Base-by-base conservation (phyloP, 2,113 vertebrate genomes). In the Rhipidura dahli region DNA sequence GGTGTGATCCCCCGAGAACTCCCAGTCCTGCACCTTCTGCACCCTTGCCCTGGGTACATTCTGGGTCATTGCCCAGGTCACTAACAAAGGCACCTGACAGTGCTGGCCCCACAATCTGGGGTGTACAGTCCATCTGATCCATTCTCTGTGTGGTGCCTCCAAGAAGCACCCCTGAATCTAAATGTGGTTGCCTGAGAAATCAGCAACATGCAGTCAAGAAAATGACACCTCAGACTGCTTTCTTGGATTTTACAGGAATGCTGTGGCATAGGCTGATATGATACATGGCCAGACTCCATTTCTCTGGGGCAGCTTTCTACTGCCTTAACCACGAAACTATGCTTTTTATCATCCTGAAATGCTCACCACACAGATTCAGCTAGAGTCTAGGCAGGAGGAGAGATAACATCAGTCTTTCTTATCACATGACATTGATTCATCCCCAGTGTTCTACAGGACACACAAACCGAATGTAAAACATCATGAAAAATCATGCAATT, bases 41-140 rank as follows among this genome's bases (percentile, higher is more conserved):
- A 22, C 27, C 10, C 15, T 27, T 33, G 49, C 24, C 44, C 35
- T 30, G 33, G 33, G 40, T 14, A 5, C 33, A 21, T 33, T 47
- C 17, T 40, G 39, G 26, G 39, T n/a, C 45, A 17, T 4, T 0
- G 1, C 5, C 69, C 39, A 30, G 20, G 24, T 27, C 37, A 61
- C 26, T 40, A 24, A 23, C 33, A 30, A 59, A 47, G 15, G 15
- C 42, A 49, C 17, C 27, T 27, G n/a, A 19, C 26, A 45, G 39
- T 23, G 60, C 33, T 50, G 39, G 18, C 33, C 21, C 18, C 51
- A 35, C 3, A 26, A 54, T 15, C 33, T 54, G 33, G 30, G 10
- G 3, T 15, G 17, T 10, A 27, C 45, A 13, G 9, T 20, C 42
- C 28, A 37, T 19, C 51, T 37, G 37, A 78, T n/a, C 21, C n/a